phyloP scores from a whole-genome alignment of 2,797 vertebrate genomes.

The Sebastes steindachneri region DNA sequence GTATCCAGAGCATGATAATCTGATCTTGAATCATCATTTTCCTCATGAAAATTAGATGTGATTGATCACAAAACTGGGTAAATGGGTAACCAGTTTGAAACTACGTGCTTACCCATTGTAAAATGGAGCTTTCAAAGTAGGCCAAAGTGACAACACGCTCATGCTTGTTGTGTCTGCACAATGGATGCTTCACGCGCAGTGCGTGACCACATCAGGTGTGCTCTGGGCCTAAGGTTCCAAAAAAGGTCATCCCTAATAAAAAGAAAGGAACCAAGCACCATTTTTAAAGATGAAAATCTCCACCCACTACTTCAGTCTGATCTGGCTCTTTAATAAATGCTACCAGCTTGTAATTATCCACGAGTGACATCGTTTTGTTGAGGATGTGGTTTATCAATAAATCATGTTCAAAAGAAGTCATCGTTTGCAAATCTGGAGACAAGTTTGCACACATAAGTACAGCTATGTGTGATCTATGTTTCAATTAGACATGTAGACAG shows the following conservation, averaged over 20 bases:
- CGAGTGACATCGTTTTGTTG: not conserved
- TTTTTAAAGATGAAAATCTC: not conserved
- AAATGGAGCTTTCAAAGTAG: constrained; percentile 44
- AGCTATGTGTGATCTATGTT: not conserved
- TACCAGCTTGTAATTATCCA: constrained; percentile 30
- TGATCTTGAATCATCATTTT: not conserved
- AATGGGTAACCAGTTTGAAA: not conserved
- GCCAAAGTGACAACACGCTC: constrained; percentile 21
- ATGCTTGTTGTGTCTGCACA: constrained; percentile 15
- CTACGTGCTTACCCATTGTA: not conserved
- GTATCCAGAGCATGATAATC: not conserved
- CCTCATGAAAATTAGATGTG: not conserved
- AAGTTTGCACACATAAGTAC: not conserved
- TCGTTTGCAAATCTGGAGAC: not conserved
- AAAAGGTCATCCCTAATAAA: constrained; percentile 32
- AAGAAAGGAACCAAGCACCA: not conserved
- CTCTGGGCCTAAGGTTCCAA: constrained; percentile 14
- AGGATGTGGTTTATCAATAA: constrained; percentile 17
- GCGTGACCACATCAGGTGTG: constrained; percentile 3
- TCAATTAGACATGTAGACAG: not conserved
- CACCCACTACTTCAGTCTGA: not conserved
- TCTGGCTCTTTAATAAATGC: not conserved
- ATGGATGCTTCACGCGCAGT: not conserved
- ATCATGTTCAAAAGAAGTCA: constrained; percentile 3
- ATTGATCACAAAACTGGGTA: not conserved